Percentiles rank a stretch among this genome's conserved stretches.
These are phyloP conservation scores for Pandion haliaetus DNA, from an alignment of 2,113 vertebrate species.

Conservation along the genomic window DNA sequence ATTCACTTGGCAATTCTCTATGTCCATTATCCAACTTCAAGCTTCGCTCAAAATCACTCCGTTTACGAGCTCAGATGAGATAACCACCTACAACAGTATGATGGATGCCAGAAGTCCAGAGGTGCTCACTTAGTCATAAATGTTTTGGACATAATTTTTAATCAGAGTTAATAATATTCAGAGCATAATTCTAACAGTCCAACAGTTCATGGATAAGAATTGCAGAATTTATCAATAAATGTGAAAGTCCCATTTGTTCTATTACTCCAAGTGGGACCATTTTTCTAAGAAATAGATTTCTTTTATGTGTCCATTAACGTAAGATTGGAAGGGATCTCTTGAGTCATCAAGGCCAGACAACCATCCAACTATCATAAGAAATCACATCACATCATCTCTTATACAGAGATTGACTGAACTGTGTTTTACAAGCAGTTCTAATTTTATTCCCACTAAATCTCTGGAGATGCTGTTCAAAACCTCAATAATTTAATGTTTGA, in stretches of 20 bases:
- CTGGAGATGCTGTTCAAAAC: neutral
- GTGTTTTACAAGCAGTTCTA: neutral
- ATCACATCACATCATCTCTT: neutral
- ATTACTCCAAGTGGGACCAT: neutral
- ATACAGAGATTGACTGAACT: neutral
- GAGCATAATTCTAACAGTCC: neutral
- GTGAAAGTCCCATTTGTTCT: neutral
- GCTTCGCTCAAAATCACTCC: neutral
- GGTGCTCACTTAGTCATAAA: neutral
- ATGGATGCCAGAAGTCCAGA: neutral
- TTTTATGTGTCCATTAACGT: neutral
- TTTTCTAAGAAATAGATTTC: neutral
- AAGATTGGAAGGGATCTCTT: neutral
- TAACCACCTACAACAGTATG: neutral
- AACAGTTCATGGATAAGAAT: neutral
- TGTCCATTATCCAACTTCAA: neutral
- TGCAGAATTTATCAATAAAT: neutral
- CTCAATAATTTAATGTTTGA: neutral
- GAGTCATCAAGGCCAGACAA: neutral
- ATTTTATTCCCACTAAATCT: neutral
- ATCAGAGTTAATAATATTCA: neutral
- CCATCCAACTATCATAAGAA: neutral
- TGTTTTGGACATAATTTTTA: neutral
- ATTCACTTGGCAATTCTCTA: slow-evolving; percentile 3
- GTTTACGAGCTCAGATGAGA: neutral